These are phyloP conservation scores for Heterochromis multidens DNA, from an alignment of 2,113 vertebrate species.

Conservation along the genomic window DNA sequence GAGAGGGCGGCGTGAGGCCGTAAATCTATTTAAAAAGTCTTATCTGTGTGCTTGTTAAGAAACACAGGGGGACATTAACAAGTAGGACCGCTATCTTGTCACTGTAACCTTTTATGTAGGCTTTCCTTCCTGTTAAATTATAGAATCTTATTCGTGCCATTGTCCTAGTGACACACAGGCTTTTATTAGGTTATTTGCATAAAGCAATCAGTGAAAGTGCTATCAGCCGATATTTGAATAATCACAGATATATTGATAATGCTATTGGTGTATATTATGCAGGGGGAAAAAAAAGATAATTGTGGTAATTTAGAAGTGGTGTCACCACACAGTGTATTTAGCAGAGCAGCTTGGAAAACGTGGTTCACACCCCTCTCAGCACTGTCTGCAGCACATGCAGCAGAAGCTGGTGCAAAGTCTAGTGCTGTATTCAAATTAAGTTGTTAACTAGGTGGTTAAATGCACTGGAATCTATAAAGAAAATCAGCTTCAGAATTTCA, in stretches of 20 bases:
- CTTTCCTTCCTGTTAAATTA: not conserved
- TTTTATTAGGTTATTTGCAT: not conserved
- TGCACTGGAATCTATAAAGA: not conserved
- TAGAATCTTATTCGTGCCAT: not conserved
- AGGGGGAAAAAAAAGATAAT: not conserved
- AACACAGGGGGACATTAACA: not conserved
- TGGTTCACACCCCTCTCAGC: not conserved
- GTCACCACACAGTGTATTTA: not conserved
- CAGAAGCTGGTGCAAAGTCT: not conserved
- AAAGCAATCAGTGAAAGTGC: not conserved
- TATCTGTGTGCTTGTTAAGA: not conserved
- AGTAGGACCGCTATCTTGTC: not conserved
- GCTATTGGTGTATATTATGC: not conserved
- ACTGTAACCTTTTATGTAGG: not conserved
- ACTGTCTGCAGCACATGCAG: not conserved
- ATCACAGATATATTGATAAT: not conserved
- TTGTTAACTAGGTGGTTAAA: not conserved
- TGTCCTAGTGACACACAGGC: not conserved
- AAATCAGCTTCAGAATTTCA: not conserved
- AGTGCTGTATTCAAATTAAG: not conserved
- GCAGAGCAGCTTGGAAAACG: not conserved
- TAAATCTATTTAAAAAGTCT: not conserved
- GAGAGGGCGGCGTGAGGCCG: not conserved
- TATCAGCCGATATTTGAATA: not conserved
- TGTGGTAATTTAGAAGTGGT: not conserved